Conservation (phyloP, 2,113 vertebrate species). For the Dryoscopus gambensis region DNA sequence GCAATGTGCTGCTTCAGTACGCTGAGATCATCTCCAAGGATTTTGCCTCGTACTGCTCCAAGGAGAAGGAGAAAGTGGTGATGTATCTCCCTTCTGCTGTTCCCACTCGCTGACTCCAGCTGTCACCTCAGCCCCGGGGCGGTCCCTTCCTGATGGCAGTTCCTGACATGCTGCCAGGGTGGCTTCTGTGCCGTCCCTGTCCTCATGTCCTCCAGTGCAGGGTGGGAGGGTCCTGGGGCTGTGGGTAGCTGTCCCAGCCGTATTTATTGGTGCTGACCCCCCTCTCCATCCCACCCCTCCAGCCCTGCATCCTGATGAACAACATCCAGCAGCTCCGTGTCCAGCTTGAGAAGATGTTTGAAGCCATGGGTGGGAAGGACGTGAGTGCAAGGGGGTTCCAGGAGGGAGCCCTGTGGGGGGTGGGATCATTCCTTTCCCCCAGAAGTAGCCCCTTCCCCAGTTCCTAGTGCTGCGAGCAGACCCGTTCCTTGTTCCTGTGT, state of each 20-base stretch:
- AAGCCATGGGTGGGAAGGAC: constrained; percentile 96
- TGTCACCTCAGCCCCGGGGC: not conserved
- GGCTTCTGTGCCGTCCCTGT: accelerated
- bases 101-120: not conserved
- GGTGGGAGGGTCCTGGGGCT: not conserved
- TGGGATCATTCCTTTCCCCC: not conserved
- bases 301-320: constrained; percentile 98
- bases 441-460: not conserved
- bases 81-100: constrained; percentile 25
- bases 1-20: constrained; percentile 94
- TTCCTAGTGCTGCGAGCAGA: not conserved
- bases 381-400: constrained; percentile 51
- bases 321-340: constrained; percentile 97
- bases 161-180: not conserved
- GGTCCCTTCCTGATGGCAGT: not conserved
- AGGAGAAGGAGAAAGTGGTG: constrained; percentile 95
- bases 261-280: not conserved
- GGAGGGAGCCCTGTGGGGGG: no score
- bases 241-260: not conserved
- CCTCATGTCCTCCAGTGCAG: not conserved
- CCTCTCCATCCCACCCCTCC: not conserved
- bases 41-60: constrained; percentile 91
- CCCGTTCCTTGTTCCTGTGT: not conserved
- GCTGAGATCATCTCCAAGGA: constrained; percentile 93
- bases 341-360: constrained; percentile 98